Conservation (phyloP, 2,113 vertebrate species). For the Corythornis vintsioides region DNA sequence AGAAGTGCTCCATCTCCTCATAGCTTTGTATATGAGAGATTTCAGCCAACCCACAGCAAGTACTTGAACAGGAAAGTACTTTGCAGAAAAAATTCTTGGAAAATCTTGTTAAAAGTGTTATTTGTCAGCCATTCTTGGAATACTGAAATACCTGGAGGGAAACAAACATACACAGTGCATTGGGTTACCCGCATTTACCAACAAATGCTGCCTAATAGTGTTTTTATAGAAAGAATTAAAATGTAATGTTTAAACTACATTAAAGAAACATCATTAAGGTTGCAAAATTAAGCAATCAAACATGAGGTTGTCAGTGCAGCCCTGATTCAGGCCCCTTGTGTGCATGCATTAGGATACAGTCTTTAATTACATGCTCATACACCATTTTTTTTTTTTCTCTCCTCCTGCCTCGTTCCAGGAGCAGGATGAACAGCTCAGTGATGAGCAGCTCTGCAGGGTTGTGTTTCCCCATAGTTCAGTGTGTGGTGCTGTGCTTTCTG, state of each 20-base stretch:
- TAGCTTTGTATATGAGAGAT: slow-evolving; percentile 6
- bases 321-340: slow-evolving; percentile 1
- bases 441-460: slow-evolving; percentile 31
- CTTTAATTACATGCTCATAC: slow-evolving; percentile 40
- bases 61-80: slow-evolving; percentile 10
- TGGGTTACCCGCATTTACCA: slow-evolving; percentile 3
- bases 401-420: not conserved
- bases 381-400: not conserved
- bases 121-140: slow-evolving; percentile 7
- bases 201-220: not conserved
- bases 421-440: slow-evolving; percentile 1
- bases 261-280: slow-evolving; percentile 15
- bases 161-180: not conserved
- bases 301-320: not conserved
- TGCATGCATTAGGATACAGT: not conserved
- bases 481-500: slow-evolving; percentile 35
- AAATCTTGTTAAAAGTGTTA: slow-evolving; percentile 29
- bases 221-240: slow-evolving; percentile 1
- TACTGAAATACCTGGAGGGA: slow-evolving; percentile 8
- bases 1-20: slow-evolving; percentile 30
- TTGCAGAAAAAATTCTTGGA: not conserved
- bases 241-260: not conserved
- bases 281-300: slow-evolving; percentile 36
- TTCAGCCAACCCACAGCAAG: not conserved
- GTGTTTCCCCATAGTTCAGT: slow-evolving; percentile 30